Base-by-base conservation (phyloP, 2,113 vertebrate species). In the Ceyx cyanopectus region DNA sequence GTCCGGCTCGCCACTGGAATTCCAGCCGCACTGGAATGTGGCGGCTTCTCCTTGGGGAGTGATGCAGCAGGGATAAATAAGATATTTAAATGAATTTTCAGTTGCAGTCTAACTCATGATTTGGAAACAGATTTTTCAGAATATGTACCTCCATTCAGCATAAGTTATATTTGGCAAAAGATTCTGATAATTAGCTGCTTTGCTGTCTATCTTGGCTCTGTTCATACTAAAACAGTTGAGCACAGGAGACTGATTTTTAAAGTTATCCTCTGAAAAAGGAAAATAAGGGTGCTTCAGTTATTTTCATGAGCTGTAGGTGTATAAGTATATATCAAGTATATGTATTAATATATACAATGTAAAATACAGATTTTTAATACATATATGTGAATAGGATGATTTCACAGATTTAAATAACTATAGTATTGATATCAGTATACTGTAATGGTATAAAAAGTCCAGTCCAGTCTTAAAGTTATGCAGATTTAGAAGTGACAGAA, bases 21-120 rank as follows among this genome's bases (percentile, higher is more conserved):
- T 93, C 91, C 93, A 89, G 94, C 92, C 82, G 56, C 87, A 74
- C 76, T 85, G 94, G 92, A 94, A 94, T 92, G 92, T 2, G 18
- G 56, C 23, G 6, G 82, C 84, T 83, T 85, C 72, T 96, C 94
- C 90, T 75, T 15, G 2, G 83, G 90, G 82, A 83, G 85, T 66
- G 82, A 87, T 93, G 79, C 43, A 70, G 80, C 79, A 85, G 15
- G 15, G 43, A 34, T 34, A 43, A 87, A 82, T 78, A 74, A 73
- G 72, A 70, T 69, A 43, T 62, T 87, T 66, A 90, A 70, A 89
- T 48, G 46, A 29, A 54, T 90, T 85, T 93, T 83, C 19, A 16
- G 85, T 89, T 95, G 61, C 53, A 87, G 48, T 37, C 41, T 80
- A 66, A 62, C 41, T 82, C 67, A 48, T n/a, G 17, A 60, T 63